Base-by-base conservation (phyloP, 2,888 invertebrate genomes). In the Cactoblastis cactorum region DNA sequence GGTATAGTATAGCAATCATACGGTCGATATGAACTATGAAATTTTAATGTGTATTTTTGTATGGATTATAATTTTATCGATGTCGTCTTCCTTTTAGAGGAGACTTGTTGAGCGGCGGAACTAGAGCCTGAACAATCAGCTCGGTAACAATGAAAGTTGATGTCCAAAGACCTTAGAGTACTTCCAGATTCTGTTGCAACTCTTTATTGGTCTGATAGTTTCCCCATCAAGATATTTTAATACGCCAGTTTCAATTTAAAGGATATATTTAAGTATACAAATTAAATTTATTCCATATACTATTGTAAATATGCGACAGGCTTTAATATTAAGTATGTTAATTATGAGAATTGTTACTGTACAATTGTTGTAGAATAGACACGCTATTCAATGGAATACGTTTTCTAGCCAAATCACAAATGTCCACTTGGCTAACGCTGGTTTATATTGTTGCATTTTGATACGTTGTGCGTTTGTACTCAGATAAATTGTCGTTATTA, bases 241-340 rank as follows among this genome's bases (percentile, higher is more conserved):
- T 18, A 12, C 33, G 33, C 18, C 17, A 28, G 19, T 37, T 11
- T 17, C 8, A 17, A 17, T 9, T 6, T 14, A 19, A 46, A 28
- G 5, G 28, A 28, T 53, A 54, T 53, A 45, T 51, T 48, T 53
- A 53, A 48, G 8, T 4, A 49, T 24, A 47, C 19, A 33, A 43
- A 43, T 37, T 19, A 41, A 50, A 45, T 55, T 19, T 38, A 51
- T 50, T 53, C 46, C 58, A 55, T 54, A 50, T 52, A 59, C 60
- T 63, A 62, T 67, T 67, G 62, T 74, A 72, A 73, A 72, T 74
- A 77, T 68, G 68, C 72, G 71, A 71, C 77, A 82, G 87, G 86
- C 84, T 86, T 87, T 86, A 86, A 86, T 64, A 61, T 72, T 83
- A 83, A 84, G 79, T 80, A 74, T 70, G 79, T 78, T 81, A 74